phyloP scores from a whole-genome alignment of 2,888 invertebrate species.

The Ametastegia equiseti region DNA sequence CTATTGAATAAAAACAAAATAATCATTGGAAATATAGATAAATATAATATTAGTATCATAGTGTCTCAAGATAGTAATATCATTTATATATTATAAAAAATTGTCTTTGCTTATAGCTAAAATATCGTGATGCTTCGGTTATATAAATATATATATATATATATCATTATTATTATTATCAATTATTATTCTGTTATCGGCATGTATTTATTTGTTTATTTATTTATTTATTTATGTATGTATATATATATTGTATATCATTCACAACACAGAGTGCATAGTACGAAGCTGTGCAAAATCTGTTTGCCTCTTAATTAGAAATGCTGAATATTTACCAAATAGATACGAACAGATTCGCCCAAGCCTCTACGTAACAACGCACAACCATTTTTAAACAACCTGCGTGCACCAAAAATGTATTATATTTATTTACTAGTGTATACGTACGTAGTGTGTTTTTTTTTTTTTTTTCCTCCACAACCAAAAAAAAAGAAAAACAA shows the following conservation, averaged over 20 bases:
- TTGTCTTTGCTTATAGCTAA: conserved; percentile 74
- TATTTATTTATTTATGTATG: conserved; percentile 56
- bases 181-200: conserved; percentile 32
- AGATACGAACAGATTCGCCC: conserved; percentile 55
- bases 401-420: conserved; percentile 68
- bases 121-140: conserved; percentile 74
- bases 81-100: conserved; percentile 67
- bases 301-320: conserved; percentile 52
- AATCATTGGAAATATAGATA: conserved; percentile 9
- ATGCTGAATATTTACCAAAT: conserved; percentile 10
- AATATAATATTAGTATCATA: conserved; percentile 19
- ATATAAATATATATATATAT: conserved; percentile 72
- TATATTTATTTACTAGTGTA: conserved; percentile 25
- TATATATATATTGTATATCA: conserved; percentile 64
- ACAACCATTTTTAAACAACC: conserved; percentile 75
- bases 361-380: conserved; percentile 72
- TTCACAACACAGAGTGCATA: conserved; percentile 76
- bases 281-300: conserved; percentile 73
- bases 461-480: conserved; percentile 42
- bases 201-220: conserved; percentile 15
- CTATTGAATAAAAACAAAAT: conserved; percentile 1
- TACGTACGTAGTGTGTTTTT: conserved; percentile 1
- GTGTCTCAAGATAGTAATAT: conserved; percentile 49
- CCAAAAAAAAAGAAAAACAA: background rate
- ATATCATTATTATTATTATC: conserved; percentile 65